Conservation (phyloP, 2,888 invertebrate genomes). For the Sarcophaga carnaria region DNA sequence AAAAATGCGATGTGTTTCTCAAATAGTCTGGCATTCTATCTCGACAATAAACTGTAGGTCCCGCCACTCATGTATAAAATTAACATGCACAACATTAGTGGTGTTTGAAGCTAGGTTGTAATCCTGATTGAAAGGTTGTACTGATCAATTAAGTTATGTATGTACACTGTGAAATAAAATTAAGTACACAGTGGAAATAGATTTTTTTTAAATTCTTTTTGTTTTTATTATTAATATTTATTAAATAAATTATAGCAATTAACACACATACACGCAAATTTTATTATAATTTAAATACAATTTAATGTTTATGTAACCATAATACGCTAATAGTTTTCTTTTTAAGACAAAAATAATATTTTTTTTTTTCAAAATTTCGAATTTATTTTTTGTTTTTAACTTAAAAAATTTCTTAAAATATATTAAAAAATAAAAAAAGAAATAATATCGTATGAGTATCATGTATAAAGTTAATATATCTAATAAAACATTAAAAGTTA, state of each 20-base stretch:
- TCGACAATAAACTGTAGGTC: no score
- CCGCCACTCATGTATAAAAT: no score
- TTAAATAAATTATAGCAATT: constrained; percentile 58
- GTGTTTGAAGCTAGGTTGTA: no score
- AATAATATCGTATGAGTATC: constrained; percentile 66
- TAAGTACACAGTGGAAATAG: not conserved
- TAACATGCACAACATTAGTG: no score
- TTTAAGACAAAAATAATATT: constrained; percentile 49
- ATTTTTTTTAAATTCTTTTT: constrained; percentile 7
- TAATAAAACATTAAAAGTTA: constrained; percentile 52
- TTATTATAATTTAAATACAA: constrained; percentile 8
- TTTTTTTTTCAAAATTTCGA: constrained; percentile 4
- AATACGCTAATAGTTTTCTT: constrained; percentile 24
- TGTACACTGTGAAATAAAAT: not conserved
- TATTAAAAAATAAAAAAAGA: constrained; percentile 46
- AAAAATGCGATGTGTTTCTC: no score
- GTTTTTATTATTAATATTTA: constrained; percentile 41
- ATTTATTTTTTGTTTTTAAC: constrained; percentile 31
- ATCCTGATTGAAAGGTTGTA: no score
- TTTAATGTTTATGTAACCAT: constrained; percentile 41
- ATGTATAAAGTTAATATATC: constrained; percentile 62
- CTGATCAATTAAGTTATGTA: not conserved
- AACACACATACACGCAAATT: constrained; percentile 31
- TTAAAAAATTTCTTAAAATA: constrained; percentile 45
- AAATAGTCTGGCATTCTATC: no score